Evolutionary conservation across 1,140 invertebrate species (phyloP).

Genomic region (Tribolium madens): DNA sequence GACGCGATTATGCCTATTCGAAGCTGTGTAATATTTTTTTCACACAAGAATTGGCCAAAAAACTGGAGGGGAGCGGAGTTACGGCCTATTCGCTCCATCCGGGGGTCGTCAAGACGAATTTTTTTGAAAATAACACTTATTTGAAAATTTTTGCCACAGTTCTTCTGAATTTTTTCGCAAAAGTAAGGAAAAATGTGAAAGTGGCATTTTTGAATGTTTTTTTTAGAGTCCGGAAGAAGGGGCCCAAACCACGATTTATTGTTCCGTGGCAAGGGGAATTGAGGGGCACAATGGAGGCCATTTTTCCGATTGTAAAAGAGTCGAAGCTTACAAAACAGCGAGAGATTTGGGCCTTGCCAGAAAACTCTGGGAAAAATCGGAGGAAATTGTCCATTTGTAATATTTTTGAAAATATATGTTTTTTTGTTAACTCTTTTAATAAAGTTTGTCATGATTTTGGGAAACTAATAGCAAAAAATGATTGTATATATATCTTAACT

Average conservation of each 20-base stretch:
- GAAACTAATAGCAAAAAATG: too few relatives aligned
- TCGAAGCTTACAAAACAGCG: slow-evolving; percentile 46
- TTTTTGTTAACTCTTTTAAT: too few relatives aligned
- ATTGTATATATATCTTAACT: too few relatives aligned
- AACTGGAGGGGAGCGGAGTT: slow-evolving; percentile 68
- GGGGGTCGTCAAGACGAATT: slow-evolving; percentile 60
- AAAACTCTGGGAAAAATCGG: slow-evolving; percentile 54
- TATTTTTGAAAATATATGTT: too few relatives aligned
- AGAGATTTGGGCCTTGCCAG: slow-evolving; percentile 41
- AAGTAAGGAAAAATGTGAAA: slow-evolving; percentile 34
- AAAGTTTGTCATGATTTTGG: too few relatives aligned
- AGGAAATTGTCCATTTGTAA: slow-evolving; percentile 44
- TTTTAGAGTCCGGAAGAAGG: slow-evolving; percentile 58
- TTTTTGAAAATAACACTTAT: slow-evolving; percentile 54
- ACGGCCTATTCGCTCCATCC: slow-evolving; percentile 61
- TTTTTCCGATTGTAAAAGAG: slow-evolving; percentile 54
- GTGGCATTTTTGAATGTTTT: background rate
- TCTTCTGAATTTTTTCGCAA: slow-evolving; percentile 43
- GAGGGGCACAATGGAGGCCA: slow-evolving; percentile 52
- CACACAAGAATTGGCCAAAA: slow-evolving; percentile 71
- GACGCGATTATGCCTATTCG: slow-evolving; percentile 71
- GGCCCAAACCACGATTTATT: slow-evolving; percentile 57
- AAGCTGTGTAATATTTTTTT: slow-evolving; percentile 80
- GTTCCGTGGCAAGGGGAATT: slow-evolving; percentile 48
- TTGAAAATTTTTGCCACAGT: slow-evolving; percentile 1